phyloP scores from a whole-genome alignment of 2,888 invertebrate species.

The Heliconius cydno region DNA sequence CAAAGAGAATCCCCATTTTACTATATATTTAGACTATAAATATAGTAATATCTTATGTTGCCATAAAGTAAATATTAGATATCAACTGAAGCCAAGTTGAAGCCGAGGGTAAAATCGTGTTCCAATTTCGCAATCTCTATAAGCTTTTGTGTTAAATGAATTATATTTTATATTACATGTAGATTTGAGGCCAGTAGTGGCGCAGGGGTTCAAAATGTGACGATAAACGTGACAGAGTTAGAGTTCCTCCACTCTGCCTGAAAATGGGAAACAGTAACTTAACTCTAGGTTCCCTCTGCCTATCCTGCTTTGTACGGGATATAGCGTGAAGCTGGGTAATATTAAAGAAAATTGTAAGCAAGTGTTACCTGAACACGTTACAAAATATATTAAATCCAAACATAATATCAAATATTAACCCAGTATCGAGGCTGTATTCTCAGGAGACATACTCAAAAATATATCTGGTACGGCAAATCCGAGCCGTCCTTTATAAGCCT shows the following conservation, averaged over 20 bases:
- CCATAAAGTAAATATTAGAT: slow-evolving; percentile 29
- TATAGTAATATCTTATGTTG: slow-evolving; percentile 21
- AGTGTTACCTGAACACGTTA: neutral
- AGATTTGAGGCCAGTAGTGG: neutral
- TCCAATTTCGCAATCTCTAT: slow-evolving; percentile 32
- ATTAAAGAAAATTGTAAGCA: neutral
- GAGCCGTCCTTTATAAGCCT: slow-evolving; percentile 40
- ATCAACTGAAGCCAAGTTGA: slow-evolving; percentile 28
- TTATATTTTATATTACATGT: slow-evolving; percentile 10
- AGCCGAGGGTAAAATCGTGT: slow-evolving; percentile 31
- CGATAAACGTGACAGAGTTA: too few relatives aligned
- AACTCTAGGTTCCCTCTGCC: too few relatives aligned
- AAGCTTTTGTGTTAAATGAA: slow-evolving; percentile 23
- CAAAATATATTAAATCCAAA: slow-evolving; percentile 13
- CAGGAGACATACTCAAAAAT: slow-evolving; percentile 41
- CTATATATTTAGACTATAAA: slow-evolving; percentile 2
- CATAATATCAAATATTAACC: slow-evolving; percentile 21
- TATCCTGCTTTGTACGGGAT: too few relatives aligned
- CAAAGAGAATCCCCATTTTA: neutral
- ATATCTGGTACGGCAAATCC: slow-evolving; percentile 35
- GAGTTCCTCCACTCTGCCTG: too few relatives aligned
- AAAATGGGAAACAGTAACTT: too few relatives aligned
- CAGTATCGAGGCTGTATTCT: slow-evolving; percentile 30
- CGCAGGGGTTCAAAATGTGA: too few relatives aligned
- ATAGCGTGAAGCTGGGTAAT: too few relatives aligned